A percentile compares a stretch with the other conserved stretches of the same genome.
Evolutionary conservation across 1,140 invertebrate species (phyloP).

Genomic region (Drosophila nikananu): DNA sequence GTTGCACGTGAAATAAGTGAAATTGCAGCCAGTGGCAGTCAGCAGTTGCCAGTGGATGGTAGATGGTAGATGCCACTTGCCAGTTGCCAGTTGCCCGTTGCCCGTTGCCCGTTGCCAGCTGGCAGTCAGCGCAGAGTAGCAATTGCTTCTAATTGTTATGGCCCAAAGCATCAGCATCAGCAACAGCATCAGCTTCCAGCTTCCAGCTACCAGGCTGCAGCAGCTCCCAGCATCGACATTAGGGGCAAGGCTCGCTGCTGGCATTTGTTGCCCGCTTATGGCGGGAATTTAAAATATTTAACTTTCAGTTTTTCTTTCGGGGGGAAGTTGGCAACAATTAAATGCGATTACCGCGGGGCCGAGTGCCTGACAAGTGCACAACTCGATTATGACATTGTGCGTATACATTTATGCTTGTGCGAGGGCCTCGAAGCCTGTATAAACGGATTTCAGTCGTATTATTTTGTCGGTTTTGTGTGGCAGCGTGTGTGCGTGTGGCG

Average conservation of each 20-base stretch:
- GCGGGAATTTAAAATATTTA: conserved; percentile 60
- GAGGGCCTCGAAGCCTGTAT: conserved; percentile 22
- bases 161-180: conserved; percentile 50
- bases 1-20: conserved; percentile 61
- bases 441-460: conserved; percentile 47
- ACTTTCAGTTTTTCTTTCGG: conserved; percentile 38
- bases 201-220: neutral
- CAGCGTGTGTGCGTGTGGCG: conserved; percentile 12
- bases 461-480: conserved; percentile 6
- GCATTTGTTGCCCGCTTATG: conserved; percentile 43
- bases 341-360: conserved; percentile 56
- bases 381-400: conserved; percentile 66
- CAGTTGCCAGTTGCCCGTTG: conserved; percentile 32
- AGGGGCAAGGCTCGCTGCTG: conserved; percentile 2
- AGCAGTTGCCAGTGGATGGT: conserved; percentile 34
- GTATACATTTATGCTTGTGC: conserved; percentile 11
- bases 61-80: no score
- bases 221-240: conserved; percentile 8
- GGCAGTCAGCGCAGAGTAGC: conserved; percentile 62
- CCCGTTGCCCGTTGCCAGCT: conserved; percentile 26
- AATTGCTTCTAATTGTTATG: conserved; percentile 81
- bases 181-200: conserved; percentile 30
- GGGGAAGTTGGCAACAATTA: conserved; percentile 45
- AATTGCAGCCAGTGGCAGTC: conserved; percentile 52
- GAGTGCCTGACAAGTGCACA: conserved; percentile 38